phyloP scores from a whole-genome alignment of 2,113 vertebrate genomes.

The human region DNA sequence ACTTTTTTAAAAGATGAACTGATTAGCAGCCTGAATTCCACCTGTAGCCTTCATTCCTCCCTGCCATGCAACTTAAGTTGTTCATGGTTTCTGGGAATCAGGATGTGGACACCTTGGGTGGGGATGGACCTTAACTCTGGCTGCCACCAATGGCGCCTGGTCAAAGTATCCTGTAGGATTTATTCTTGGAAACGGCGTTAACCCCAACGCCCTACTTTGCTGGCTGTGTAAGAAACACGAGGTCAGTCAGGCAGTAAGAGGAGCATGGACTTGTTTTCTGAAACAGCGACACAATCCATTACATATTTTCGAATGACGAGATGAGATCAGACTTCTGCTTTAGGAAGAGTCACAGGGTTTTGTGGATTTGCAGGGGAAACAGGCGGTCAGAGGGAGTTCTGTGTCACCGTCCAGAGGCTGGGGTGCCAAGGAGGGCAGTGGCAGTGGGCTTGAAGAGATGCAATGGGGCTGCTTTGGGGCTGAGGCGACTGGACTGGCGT shows the following conservation, averaged over 20 bases:
- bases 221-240: too few species aligned
- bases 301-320: neutral
- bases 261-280: neutral
- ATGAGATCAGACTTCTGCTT: neutral
- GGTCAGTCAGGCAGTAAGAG: too few species aligned
- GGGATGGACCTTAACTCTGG: neutral
- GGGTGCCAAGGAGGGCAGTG: too few species aligned
- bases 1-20: neutral
- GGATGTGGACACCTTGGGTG: accelerated
- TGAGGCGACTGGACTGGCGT: neutral
- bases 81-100: neutral
- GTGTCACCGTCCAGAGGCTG: neutral
- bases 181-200: neutral
- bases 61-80: accelerated
- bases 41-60: too few species aligned
- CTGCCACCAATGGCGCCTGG: neutral
- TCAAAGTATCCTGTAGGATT: too few species aligned
- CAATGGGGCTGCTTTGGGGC: accelerated
- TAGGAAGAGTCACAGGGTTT: neutral
- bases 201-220: too few species aligned
- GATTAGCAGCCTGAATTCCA: neutral
- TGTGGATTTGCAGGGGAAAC: neutral
- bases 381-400: neutral
- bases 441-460: too few species aligned
- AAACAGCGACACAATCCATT: too few species aligned